These are phyloP conservation scores for Siniperca chuatsi DNA, from an alignment of 2,113 vertebrate species.

Conservation along the genomic window DNA sequence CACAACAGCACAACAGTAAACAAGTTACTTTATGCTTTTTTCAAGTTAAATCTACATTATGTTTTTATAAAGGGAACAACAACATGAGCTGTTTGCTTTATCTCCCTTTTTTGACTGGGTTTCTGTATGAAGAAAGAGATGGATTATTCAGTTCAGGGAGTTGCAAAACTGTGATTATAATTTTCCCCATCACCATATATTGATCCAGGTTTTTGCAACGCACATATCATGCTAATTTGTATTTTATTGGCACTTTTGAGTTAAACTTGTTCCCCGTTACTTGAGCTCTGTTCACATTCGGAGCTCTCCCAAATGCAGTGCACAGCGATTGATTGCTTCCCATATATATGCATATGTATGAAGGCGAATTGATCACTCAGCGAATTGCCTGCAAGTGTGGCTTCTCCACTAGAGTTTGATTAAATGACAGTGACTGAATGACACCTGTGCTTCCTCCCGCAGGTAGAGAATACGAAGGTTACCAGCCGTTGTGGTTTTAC, in stretches of 20 bases:
- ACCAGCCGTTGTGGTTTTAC: constrained; percentile 95
- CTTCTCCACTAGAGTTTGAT: constrained; percentile 21
- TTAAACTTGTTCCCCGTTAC: background rate
- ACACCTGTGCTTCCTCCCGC: constrained; percentile 38
- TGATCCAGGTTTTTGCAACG: constrained; percentile 8
- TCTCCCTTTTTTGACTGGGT: constrained; percentile 9
- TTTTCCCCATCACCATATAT: background rate
- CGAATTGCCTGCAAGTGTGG: constrained; percentile 51
- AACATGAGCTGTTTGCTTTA: background rate
- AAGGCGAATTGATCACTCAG: constrained; percentile 30
- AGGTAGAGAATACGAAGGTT: constrained; percentile 91
- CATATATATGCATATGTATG: constrained; percentile 36
- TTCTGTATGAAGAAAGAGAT: constrained; percentile 10
- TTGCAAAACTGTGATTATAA: background rate
- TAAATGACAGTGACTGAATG: background rate
- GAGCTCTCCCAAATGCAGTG: constrained; percentile 45
- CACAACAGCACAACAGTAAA: background rate
- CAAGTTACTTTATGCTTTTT: constrained; percentile 1
- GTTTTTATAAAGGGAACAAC: background rate
- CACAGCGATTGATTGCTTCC: constrained; percentile 41
- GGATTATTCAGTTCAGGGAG: constrained; percentile 15
- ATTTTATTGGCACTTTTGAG: constrained; percentile 12
- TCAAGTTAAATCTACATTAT: background rate
- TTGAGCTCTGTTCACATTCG: constrained; percentile 34
- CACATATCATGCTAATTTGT: background rate